Percentiles rank a stretch among this genome's conserved stretches.
These are phyloP conservation scores for Scaeva pyrastri DNA, from an alignment of 2,888 invertebrate species.

Conservation along the genomic window DNA sequence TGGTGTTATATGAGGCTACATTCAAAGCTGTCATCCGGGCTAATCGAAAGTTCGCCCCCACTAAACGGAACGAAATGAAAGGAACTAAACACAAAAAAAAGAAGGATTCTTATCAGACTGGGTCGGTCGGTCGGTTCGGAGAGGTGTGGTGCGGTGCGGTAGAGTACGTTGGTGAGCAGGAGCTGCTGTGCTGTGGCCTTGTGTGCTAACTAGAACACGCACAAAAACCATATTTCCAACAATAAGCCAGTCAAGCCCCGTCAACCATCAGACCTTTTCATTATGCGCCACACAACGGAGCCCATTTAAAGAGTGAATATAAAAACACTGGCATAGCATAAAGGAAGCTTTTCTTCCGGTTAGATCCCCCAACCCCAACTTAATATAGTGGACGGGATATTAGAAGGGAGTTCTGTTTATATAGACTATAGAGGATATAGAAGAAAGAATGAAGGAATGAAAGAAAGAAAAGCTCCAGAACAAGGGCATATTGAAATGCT, in stretches of 20 bases:
- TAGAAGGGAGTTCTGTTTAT: conserved; percentile 3
- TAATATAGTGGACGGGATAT: neutral
- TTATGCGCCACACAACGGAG: conserved; percentile 53
- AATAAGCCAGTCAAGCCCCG: conserved; percentile 72
- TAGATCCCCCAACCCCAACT: conserved; percentile 6
- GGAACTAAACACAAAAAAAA: conserved; percentile 24
- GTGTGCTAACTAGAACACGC: conserved; percentile 69
- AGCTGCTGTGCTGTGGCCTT: conserved; percentile 48
- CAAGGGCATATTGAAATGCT: conserved; percentile 52
- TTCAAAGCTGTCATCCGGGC: conserved; percentile 52
- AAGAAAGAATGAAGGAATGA: neutral
- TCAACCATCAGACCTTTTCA: conserved; percentile 53
- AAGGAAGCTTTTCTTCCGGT: conserved; percentile 62
- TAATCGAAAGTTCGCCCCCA: conserved; percentile 57
- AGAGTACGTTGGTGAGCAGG: neutral
- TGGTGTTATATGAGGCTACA: neutral
- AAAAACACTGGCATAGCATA: conserved; percentile 40
- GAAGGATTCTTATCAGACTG: conserved; percentile 66
- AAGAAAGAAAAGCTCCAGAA: conserved; percentile 52
- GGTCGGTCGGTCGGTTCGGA: too few relatives aligned
- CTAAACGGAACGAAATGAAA: conserved; percentile 18
- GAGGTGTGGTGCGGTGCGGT: too few relatives aligned
- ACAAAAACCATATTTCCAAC: conserved; percentile 70
- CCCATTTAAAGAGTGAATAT: conserved; percentile 54
- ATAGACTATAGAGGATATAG: neutral